A percentile compares a stretch with the other conserved stretches of the same genome.
Evolutionary conservation across 1,140 invertebrate genomes (phyloP).

Genomic region (Polypedilum pembai): DNA sequence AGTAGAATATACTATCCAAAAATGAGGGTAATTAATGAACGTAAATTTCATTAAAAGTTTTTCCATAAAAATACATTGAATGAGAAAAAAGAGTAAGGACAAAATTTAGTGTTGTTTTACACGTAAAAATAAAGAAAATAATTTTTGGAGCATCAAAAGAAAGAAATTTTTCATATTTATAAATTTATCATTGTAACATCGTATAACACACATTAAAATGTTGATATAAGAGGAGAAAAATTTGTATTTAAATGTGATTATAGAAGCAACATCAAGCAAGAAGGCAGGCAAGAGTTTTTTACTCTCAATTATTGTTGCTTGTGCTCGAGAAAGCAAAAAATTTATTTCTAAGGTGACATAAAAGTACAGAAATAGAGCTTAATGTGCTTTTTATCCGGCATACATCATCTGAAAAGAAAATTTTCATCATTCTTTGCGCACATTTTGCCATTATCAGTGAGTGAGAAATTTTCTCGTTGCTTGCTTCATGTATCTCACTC

Average conservation of each 20-base stretch:
- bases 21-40: conserved; percentile 20
- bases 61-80: background rate
- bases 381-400: conserved; percentile 18
- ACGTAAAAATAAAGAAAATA: too few relatives aligned
- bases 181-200: background rate
- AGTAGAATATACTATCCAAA: background rate
- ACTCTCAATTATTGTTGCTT: background rate
- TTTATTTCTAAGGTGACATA: conserved; percentile 14
- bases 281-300: background rate
- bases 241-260: conserved; percentile 21
- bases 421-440: conserved; percentile 14
- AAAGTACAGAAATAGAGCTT: conserved; percentile 8
- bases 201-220: background rate
- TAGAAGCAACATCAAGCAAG: background rate
- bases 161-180: too few relatives aligned
- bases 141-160: too few relatives aligned
- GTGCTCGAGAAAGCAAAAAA: background rate
- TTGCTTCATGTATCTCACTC: background rate
- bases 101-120: too few relatives aligned
- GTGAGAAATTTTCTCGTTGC: background rate
- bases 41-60: conserved; percentile 24
- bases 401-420: background rate
- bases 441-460: background rate
- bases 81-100: too few relatives aligned
- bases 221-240: background rate